phyloP scores from a whole-genome alignment of 2,113 vertebrate species.

The Otis tarda region DNA sequence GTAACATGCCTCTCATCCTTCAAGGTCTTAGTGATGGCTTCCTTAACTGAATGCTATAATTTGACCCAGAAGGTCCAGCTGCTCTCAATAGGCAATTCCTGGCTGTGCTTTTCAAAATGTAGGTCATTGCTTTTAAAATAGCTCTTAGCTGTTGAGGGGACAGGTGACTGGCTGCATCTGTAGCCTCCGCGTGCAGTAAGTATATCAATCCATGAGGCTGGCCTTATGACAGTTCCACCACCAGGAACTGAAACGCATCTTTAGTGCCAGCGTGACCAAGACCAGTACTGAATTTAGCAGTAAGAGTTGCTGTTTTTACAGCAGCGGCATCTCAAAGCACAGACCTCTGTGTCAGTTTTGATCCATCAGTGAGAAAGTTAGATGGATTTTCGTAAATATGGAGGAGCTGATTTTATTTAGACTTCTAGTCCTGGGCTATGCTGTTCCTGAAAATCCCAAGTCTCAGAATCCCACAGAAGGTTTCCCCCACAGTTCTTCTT shows the following conservation, averaged over 20 bases:
- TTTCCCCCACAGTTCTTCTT: not conserved
- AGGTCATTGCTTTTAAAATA: constrained; percentile 27
- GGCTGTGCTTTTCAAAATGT: constrained; percentile 24
- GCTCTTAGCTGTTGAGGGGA: not conserved
- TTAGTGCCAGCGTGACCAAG: constrained; percentile 7
- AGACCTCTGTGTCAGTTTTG: not conserved
- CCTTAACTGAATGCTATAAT: not conserved
- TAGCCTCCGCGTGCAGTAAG: not conserved
- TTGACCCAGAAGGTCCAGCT: constrained; percentile 47
- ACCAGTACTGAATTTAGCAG: constrained; percentile 6
- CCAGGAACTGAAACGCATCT: not conserved
- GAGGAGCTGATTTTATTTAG: not conserved
- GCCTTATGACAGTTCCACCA: not conserved
- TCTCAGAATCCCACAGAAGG: not conserved
- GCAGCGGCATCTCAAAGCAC: not conserved
- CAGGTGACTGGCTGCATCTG: constrained; percentile 52
- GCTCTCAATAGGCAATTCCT: not conserved
- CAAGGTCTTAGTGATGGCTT: not conserved
- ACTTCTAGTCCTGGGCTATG: not conserved
- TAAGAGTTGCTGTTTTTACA: not conserved
- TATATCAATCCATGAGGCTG: not conserved
- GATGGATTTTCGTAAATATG: not conserved
- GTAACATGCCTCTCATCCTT: not conserved
- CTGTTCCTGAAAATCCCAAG: not conserved
- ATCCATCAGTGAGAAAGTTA: not conserved